Conservation (phyloP, 1,140 invertebrate species). For the Mactra quadrangularis region DNA sequence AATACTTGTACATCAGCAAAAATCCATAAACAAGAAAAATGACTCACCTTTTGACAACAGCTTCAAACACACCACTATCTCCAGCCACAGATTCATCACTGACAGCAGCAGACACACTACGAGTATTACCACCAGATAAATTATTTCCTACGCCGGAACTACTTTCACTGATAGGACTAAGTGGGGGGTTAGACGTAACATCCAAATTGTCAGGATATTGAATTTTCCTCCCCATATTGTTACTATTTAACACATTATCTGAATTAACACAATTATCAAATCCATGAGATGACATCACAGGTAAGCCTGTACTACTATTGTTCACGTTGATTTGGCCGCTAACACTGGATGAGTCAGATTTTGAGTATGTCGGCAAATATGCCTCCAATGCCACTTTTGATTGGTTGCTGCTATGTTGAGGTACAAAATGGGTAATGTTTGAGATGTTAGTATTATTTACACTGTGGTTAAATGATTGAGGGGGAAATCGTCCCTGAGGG, state of each 20-base stretch:
- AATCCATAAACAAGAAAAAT: too few relatives aligned
- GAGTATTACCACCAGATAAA: slow-evolving; percentile 81
- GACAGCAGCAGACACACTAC: slow-evolving; percentile 93
- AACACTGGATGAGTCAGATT: slow-evolving; percentile 21
- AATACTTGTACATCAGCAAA: too few relatives aligned
- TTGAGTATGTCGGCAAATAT: slow-evolving; percentile 28
- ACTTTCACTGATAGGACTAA: slow-evolving; percentile 88
- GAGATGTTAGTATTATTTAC: slow-evolving; percentile 32
- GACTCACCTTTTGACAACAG: slow-evolving; percentile 86
- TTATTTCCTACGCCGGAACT: slow-evolving; percentile 83
- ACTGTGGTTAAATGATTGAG: slow-evolving; percentile 29
- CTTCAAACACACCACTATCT: slow-evolving; percentile 98
- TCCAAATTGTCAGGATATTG: slow-evolving; percentile 72
- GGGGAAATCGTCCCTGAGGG: slow-evolving; percentile 38
- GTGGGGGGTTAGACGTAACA: slow-evolving; percentile 85
- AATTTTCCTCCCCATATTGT: slow-evolving; percentile 52
- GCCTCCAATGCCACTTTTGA: slow-evolving; percentile 57
- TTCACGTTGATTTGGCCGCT: slow-evolving; percentile 6
- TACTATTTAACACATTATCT: slow-evolving; percentile 48
- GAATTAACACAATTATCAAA: slow-evolving; percentile 34
- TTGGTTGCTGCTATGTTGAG: slow-evolving; percentile 59
- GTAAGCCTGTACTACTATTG: neutral
- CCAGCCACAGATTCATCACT: slow-evolving; percentile 98
- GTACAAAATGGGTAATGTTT: slow-evolving; percentile 48
- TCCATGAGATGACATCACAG: slow-evolving; percentile 7